Evolutionary conservation across 2,797 vertebrate genomes (phyloP), one percentile per base, ranked within the genome.

Genomic region (Gymnothorax reevesii): DNA sequence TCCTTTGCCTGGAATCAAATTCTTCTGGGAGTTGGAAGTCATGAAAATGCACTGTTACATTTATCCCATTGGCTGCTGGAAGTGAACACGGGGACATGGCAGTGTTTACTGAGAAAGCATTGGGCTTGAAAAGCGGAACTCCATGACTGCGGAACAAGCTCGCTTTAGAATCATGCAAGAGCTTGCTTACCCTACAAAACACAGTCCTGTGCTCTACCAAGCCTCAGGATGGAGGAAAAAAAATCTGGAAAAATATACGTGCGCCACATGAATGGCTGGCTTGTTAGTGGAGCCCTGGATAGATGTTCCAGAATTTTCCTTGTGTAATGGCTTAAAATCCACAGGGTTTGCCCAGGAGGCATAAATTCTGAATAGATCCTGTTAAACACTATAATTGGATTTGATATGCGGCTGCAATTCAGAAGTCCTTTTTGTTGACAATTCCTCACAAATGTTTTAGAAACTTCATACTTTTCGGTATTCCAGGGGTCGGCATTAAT

Each of bases 61-160:
- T 77, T 59, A 87, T 88, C 92, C 92, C 92, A 90, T 91, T 90
- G 87, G 91, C 88, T 90, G 89, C 86, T 85, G 87, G 75, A 88
- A 84, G 80, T 3, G 86, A 88, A 92, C 90, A 88, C 87, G 91
- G 92, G 92, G 92, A 93, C 90, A 89, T 90, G 89, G 92, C 89
- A 91, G 88, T 15, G 92, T 92, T 90, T 90, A 90, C 89, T 87
- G 89, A 88, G 88, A 89, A 88, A 90, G 86, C 88, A 79, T 85
- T 88, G 88, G 91, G 87, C 87, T 82, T 88, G 86, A 90, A 86
- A 87, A 84, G n/a, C 71, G 87, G 93, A 94, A 90, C 92, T 94
- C 91, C 92, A 57, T 62, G 33, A 88, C 52, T 88, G 91, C 88
- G 91, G 90, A 91, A 95, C 94, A 95, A 94, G 92, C 92, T 60